phyloP scores from a whole-genome alignment of 2,888 invertebrate genomes.

The Trichogramma evanescens region DNA sequence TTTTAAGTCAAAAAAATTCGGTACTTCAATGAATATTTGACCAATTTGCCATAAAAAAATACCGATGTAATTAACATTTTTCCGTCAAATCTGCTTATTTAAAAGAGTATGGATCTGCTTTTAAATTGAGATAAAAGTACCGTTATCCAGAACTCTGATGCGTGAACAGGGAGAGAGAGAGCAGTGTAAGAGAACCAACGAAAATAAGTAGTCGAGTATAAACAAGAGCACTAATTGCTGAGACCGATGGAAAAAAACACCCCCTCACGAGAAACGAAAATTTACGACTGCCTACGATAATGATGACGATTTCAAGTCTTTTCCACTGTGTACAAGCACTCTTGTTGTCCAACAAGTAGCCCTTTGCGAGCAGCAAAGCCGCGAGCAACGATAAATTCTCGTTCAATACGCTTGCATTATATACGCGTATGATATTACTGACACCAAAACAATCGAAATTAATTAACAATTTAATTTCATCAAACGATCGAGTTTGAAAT shows the following conservation, averaged over 20 bases:
- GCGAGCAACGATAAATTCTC: conserved; percentile 22
- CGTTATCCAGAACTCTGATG: not conserved
- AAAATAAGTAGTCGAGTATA: conserved; percentile 14
- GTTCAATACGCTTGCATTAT: conserved; percentile 10
- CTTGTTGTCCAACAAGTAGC: not conserved
- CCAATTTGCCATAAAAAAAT: too few relatives aligned
- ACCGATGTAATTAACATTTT: too few relatives aligned
- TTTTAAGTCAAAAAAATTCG: too few relatives aligned
- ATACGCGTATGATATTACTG: conserved; percentile 12
- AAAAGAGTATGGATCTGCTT: too few relatives aligned
- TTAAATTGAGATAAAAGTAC: too few relatives aligned
- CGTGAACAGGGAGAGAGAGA: not conserved
- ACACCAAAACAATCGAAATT: too few relatives aligned
- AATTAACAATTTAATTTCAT: too few relatives aligned
- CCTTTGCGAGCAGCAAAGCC: not conserved
- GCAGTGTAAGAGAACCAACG: not conserved
- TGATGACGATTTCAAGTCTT: conserved; percentile 10
- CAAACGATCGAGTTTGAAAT: too few relatives aligned
- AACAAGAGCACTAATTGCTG: conserved; percentile 13
- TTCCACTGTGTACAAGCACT: not conserved
- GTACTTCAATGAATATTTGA: too few relatives aligned
- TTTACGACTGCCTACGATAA: conserved; percentile 20
- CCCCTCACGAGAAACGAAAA: conserved; percentile 7
- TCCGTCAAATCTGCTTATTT: too few relatives aligned
- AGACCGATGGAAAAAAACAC: conserved; percentile 4